Percentiles rank a stretch among this genome's conserved stretches.
These are phyloP conservation scores for Brachionus plicatilis DNA, from an alignment of 1,140 invertebrate species.

Conservation along the genomic window DNA sequence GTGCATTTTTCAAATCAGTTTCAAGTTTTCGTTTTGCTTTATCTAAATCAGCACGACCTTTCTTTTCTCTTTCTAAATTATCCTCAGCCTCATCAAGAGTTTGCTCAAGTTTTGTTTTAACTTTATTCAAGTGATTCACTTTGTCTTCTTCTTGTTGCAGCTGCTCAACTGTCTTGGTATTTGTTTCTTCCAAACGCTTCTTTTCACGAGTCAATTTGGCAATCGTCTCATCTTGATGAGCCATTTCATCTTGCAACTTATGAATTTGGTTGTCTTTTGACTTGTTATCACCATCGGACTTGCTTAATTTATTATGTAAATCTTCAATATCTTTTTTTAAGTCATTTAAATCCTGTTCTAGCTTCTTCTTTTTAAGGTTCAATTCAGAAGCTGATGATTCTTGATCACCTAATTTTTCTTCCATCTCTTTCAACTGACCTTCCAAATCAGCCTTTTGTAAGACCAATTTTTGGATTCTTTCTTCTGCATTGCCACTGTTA, in stretches of 20 bases:
- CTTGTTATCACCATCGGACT: conserved; percentile 81
- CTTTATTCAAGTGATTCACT: conserved; percentile 97
- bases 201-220: conserved; percentile 99
- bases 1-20: conserved; percentile 96
- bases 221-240: conserved; percentile 96
- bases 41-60: conserved; percentile 91
- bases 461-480: conserved; percentile 81
- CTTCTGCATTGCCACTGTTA: conserved; percentile 71
- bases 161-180: conserved; percentile 91
- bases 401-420: conserved; percentile 87
- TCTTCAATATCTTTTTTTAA: conserved; percentile 96
- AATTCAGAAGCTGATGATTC: conserved; percentile 87
- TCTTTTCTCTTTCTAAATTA: conserved; percentile 95
- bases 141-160: conserved; percentile 96
- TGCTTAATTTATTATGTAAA: conserved; percentile 81
- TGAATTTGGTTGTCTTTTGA: conserved; percentile 98
- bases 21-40: conserved; percentile 87
- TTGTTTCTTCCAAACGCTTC: conserved; percentile 88
- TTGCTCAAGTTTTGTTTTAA: conserved; percentile 94
- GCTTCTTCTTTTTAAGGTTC: conserved; percentile 87
- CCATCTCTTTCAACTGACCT: conserved; percentile 87
- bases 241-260: conserved; percentile 78
- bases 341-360: conserved; percentile 82
- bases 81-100: conserved; percentile 95
- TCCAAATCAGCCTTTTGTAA: conserved; percentile 95